Conservation (phyloP, 2,888 invertebrate species). For the Isoperla grammatica region DNA sequence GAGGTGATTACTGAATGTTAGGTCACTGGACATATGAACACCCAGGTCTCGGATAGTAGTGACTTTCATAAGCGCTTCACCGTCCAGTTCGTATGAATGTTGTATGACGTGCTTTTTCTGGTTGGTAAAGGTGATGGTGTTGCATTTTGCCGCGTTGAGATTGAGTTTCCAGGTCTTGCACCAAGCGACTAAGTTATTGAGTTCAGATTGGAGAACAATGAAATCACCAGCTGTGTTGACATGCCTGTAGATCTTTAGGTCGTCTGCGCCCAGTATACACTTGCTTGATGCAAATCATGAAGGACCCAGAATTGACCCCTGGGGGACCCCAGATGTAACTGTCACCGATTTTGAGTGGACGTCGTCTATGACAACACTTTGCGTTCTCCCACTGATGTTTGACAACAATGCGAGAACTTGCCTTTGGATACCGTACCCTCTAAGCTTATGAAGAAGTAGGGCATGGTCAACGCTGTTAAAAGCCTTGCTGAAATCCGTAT, state of each 20-base stretch:
- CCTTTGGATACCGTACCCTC: no score
- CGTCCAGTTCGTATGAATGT: neutral
- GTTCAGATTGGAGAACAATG: neutral
- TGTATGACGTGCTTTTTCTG: neutral
- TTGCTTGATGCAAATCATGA: no score
- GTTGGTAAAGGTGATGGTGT: neutral
- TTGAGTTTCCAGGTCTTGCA: neutral
- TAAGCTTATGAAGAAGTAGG: no score
- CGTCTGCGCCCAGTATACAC: no score
- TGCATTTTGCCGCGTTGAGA: neutral
- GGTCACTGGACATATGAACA: neutral
- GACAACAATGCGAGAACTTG: no score
- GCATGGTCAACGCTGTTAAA: neutral
- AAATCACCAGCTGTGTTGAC: no score
- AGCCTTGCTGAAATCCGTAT: neutral
- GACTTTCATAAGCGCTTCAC: neutral
- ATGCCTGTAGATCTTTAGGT: no score
- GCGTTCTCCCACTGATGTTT: neutral
- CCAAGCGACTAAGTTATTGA: neutral
- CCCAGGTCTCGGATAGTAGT: neutral
- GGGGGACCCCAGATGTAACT: no score
- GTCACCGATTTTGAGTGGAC: no score
- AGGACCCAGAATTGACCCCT: no score
- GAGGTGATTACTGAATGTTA: neutral
- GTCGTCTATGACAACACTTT: neutral